Evolutionary conservation across 1,140 invertebrate genomes (phyloP), one percentile per base, ranked within the genome.

Genomic region (Bombyx mandarina): DNA sequence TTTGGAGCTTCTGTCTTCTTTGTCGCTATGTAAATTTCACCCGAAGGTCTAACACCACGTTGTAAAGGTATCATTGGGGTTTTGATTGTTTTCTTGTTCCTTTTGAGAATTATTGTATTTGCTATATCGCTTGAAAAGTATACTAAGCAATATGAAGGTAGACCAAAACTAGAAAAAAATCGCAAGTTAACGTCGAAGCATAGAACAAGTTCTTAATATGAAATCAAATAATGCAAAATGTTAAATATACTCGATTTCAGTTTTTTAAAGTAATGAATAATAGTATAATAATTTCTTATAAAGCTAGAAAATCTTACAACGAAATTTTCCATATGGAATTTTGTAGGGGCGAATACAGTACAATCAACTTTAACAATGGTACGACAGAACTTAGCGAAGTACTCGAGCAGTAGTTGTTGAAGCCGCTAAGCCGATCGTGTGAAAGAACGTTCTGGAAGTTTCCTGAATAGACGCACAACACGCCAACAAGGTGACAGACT

Each of bases 371-470:
- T 61, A 75, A 77, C 72, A 83, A 77, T 75, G 54, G 69, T 60
- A 66, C 60, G 68, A 65, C 56, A 63, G 53, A 73, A 79, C 66
- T 82, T 74, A 60, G 64, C 66, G 65, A 76, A 63, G 54, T 66
- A 61, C 63, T 65, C 58, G 63, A 66, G 69, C 69, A 76, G 73
- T 82, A 65, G 60, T 74, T 76, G 71, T 77, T 74, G 65, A 45
- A 65, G 72, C 71, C 75, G 71, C 74, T 82, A 84, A 84, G 78
- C 78, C 81, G 79, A 78, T 82, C 72, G 70, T 62, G 73, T 54
- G 71, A 79, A 78, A 71, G 78, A 82, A 80, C 69, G 51, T 66
- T 73, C 68, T 65, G 62, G 60, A 79, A 84, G 61, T 84, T 77
- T 60, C 52, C 48, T 76, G 73, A 82, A 81, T 82, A 70, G 65